phyloP scores from a whole-genome alignment of 35 echinoderm and acorn worm genomes.

The Apostichopus parvimensis region DNA sequence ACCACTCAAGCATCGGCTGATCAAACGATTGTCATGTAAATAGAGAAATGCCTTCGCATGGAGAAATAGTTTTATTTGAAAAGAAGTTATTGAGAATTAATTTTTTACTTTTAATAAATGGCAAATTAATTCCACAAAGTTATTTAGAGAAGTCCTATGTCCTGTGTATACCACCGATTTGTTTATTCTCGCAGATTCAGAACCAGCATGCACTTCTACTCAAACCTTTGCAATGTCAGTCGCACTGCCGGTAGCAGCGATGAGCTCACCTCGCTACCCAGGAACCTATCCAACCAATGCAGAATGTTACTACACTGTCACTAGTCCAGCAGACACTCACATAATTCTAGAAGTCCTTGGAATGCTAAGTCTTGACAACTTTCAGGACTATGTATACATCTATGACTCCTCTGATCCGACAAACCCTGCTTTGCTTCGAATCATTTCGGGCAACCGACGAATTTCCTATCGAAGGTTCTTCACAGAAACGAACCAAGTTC shows the following conservation, averaged over 20 bases:
- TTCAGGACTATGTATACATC: slow-evolving; percentile 3
- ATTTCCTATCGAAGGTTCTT: neutral
- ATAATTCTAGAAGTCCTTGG: neutral
- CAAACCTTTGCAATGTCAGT: neutral
- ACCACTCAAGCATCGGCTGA: too few species aligned
- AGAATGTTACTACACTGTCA: neutral
- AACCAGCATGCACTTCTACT: neutral
- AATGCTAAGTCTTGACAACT: neutral
- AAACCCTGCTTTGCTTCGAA: neutral
- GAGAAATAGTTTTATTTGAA: too few species aligned
- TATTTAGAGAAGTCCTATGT: too few species aligned
- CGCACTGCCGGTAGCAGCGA: neutral
- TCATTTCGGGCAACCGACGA: neutral
- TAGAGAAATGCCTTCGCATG: too few species aligned
- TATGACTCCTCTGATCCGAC: neutral
- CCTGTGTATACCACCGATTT: neutral
- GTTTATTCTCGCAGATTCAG: neutral
- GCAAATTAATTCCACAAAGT: too few species aligned
- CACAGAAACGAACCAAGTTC: neutral
- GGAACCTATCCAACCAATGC: neutral
- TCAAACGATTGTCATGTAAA: too few species aligned
- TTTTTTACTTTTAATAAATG: too few species aligned
- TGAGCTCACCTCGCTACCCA: neutral
- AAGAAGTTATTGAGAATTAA: too few species aligned
- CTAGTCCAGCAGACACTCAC: neutral